Evolutionary conservation across 2,888 invertebrate species (phyloP), one percentile per base, ranked within the genome.

Genomic region (Steromphala cineraria): DNA sequence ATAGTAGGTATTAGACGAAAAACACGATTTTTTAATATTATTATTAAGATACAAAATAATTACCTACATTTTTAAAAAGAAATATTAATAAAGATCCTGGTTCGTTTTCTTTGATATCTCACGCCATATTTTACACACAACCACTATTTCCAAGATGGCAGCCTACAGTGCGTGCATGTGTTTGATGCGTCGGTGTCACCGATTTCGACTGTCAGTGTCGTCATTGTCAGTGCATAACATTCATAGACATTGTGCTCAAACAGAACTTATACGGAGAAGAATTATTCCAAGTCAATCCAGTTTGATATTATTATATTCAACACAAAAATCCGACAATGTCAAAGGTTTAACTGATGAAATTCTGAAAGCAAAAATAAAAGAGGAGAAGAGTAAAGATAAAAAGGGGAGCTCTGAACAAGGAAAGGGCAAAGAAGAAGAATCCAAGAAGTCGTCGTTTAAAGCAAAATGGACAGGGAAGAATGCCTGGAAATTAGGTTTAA

Each of bases 401-500:
- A 52, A 52, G 10, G 28, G 15, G 46, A 19, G 28, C 15, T 19
- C 15, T 4, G 62, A 79, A 55, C 28, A 55, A 21, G 17, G 17
- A 1, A 62, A 79, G 53, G 19, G 21, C 31, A 31, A 62, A 5
- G 40, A 52, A 62, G 55, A 79, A 17, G 40, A 56, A 53, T 55
- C 53, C 19, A 31, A n/a, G 15, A 55, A 75, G 53, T 19, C 31
- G 53, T 40, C 67, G 0, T 53, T 31, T 10, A 85, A 87, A n/a
- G 85, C 87, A 28, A 85, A 77, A 67, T 90, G 89, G 90, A 86
- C 86, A 17, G 88, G 90, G 10, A 89, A 89, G 80, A 89, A 91
- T 85, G 89, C 90, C 0, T 91, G 91, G 91, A 91, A 91, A 79
- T 75, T 89, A 21, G 91, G 91, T 15, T 82, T 91, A 17, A 77